Base-by-base conservation (phyloP, 2,113 vertebrate species). In the Gnathonemus echidnorhynchus region DNA sequence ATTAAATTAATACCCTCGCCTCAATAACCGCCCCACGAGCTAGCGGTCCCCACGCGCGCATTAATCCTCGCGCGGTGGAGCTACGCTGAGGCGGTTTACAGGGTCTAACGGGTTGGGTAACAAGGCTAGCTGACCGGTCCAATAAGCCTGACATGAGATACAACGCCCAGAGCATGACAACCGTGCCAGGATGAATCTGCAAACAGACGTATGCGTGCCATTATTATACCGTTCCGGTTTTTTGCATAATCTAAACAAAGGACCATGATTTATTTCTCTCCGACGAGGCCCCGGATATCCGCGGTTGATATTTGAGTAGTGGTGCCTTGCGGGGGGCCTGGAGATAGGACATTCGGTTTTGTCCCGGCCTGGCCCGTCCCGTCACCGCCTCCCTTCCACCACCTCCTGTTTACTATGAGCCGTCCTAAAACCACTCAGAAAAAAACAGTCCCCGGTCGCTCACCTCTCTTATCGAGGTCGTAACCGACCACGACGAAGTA, bases 401-500 rank as follows among this genome's bases (percentile, higher is more conserved):
- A 45, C 50, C 80, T 86, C 52, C 52, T 56, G 35, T 62, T 89
- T 85, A 85, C 35, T 85, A 84, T 52, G 91, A 92, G 92, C 66
- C n/a, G 58, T 48, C 90, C 92, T 89, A 87, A 66, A 19, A 88
- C 83, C 70, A 87, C 93, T 94, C 90, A 90, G 21, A 80, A 35
- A 83, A 88, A 88, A 94, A 92, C 90, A 94, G 48, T 66, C 53
- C 27, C 35, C 90, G 27, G 15, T 27, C 27, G 31, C 95, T 94
- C 93, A 96, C 96, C 97, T 95, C 96, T 95, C 93, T 97, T 97
- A 91, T 97, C 97, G 93, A 97, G 95, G 94, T 98, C 97, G 96
- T 98, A 98, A 70, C 97, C 96, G 93, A 98, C 96, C 93, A 98
- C 96, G 89, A 98, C 95, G 95, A 98, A 98, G 96, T 98, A 98